A percentile compares a stretch with the other conserved stretches of the same genome.
phyloP scores from a whole-genome alignment of 2,888 invertebrate species.

The Leptinotarsa rubiginosa region DNA sequence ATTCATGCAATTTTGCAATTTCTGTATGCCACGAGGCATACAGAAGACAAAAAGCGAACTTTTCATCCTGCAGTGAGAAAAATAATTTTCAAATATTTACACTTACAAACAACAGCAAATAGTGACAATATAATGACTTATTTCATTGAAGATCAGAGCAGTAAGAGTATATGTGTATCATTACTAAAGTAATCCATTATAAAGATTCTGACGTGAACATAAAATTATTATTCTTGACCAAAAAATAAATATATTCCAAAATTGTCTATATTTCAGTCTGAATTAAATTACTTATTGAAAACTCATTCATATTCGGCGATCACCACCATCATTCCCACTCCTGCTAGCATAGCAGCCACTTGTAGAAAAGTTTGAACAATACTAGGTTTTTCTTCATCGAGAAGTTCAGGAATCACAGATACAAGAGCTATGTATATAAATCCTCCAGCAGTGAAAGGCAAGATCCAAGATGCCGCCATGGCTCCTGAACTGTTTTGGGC shows the following conservation, averaged over 20 bases:
- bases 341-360: conserved; percentile 86
- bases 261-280: conserved; percentile 23
- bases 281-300: conserved; percentile 18
- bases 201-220: conserved; percentile 7
- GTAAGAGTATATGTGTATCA: no score
- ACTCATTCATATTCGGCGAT: conserved; percentile 83
- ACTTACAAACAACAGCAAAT: no score
- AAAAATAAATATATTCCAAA: conserved; percentile 20
- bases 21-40: no score
- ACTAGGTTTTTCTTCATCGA: conserved; percentile 83
- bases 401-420: conserved; percentile 96
- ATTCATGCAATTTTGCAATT: no score
- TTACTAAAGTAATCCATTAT: not conserved
- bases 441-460: conserved; percentile 99
- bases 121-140: no score
- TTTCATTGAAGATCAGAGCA: no score
- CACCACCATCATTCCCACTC: conserved; percentile 95
- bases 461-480: conserved; percentile 85
- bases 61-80: no score
- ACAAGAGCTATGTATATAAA: conserved; percentile 99
- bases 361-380: conserved; percentile 92
- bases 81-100: no score
- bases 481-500: conserved; percentile 80
- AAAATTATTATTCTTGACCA: conserved; percentile 4
- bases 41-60: no score